Percentiles rank a stretch among this genome's conserved stretches.
Evolutionary conservation across 2,797 vertebrate species (phyloP).

Genomic region (Onychomys leucogaster): DNA sequence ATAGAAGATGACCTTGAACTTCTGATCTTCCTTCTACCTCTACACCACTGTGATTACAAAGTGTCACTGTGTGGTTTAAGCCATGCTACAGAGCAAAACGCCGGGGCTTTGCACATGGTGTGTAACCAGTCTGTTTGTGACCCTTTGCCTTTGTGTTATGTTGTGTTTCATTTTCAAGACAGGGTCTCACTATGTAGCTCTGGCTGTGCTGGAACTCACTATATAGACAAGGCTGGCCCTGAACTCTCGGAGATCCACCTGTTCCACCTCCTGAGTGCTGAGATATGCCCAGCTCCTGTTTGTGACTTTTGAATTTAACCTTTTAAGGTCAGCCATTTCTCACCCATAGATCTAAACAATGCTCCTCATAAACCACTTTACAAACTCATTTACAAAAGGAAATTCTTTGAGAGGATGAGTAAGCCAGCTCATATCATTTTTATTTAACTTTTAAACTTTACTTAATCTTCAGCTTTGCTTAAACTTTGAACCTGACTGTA

Average conservation of each 20-base stretch:
- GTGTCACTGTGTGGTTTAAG: neutral
- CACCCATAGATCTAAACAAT: neutral
- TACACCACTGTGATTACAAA: neutral
- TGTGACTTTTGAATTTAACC: neutral
- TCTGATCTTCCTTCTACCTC: neutral
- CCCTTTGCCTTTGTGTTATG: no score
- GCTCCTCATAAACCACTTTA: neutral
- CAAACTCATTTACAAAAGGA: neutral
- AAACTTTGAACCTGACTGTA: neutral
- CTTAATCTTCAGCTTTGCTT: neutral
- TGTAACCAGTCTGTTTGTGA: neutral
- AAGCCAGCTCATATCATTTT: neutral
- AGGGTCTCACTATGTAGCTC: neutral
- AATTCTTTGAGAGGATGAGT: neutral
- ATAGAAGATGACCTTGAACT: neutral
- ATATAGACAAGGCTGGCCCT: neutral
- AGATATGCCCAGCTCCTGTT: neutral
- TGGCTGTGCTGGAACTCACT: neutral
- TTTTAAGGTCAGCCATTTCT: neutral
- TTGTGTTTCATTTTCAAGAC: neutral
- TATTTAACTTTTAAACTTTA: neutral
- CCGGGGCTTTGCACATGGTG: neutral
- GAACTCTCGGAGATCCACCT: neutral
- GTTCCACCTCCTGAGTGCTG: no score
- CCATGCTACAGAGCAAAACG: neutral